Conservation (phyloP, 2,888 invertebrate genomes). For the Cheiracanthium punctorium region DNA sequence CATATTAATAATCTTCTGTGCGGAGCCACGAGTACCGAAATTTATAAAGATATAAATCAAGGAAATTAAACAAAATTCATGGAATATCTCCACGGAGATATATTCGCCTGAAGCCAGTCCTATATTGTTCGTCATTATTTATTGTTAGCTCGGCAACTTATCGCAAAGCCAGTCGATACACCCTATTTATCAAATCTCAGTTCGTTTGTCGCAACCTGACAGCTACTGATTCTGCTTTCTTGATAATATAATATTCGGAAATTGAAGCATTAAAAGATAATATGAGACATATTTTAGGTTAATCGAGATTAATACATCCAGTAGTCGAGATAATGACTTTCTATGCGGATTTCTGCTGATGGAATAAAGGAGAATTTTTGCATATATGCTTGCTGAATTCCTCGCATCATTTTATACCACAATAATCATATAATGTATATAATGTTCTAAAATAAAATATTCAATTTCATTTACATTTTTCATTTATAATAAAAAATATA, state of each 20-base stretch:
- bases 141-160: neutral
- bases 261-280: neutral
- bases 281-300: no score
- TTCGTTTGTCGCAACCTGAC: neutral
- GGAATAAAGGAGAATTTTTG: no score
- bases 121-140: neutral
- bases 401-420: no score
- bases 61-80: neutral
- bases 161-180: neutral
- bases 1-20: no score
- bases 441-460: no score
- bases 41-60: neutral
- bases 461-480: no score
- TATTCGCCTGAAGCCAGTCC: neutral
- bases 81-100: neutral
- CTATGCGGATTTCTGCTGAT: no score
- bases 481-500: no score
- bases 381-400: no score
- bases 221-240: neutral
- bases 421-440: no score
- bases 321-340: no score
- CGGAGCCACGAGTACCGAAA: neutral
- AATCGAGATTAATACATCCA: no score
- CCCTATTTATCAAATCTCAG: neutral
- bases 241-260: neutral